A percentile compares a stretch with the other conserved stretches of the same genome.
Conservation (phyloP, 2,113 vertebrate species). For the Pitta sordida region DNA sequence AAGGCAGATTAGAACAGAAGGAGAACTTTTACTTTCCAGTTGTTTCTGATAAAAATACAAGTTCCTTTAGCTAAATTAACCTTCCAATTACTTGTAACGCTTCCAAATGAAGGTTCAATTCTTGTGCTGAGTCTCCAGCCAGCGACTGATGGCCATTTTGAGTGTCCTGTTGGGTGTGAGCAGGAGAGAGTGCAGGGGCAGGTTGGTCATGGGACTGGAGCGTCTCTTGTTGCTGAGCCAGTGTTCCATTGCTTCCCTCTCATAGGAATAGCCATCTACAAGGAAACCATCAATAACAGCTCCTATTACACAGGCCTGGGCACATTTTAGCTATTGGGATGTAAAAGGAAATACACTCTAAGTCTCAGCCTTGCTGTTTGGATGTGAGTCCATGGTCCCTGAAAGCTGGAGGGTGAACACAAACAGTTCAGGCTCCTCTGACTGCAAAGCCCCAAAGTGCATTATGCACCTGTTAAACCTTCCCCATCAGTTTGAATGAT, state of each 20-base stretch:
- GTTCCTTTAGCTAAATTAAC: not conserved
- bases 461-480: not conserved
- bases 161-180: constrained; percentile 92
- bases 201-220: constrained; percentile 96
- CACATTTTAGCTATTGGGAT: not conserved
- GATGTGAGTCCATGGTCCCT: not conserved
- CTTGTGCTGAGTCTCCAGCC: constrained; percentile 74
- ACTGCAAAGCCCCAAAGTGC: not conserved
- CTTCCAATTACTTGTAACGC: not conserved
- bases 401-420: not conserved
- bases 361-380: too few species aligned
- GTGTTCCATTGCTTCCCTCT: constrained; percentile 87
- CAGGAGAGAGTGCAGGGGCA: constrained; percentile 80
- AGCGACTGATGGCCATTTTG: constrained; percentile 93
- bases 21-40: not conserved
- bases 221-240: constrained; percentile 88
- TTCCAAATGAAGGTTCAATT: not conserved
- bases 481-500: not conserved
- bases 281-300: not conserved
- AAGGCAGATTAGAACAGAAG: not conserved
- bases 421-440: not conserved
- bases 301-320: rapidly evolving
- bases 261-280: constrained; percentile 95
- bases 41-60: not conserved
- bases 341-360: not conserved